These are phyloP conservation scores for Neoarius graeffei DNA, from an alignment of 2,113 vertebrate species.

Conservation along the genomic window DNA sequence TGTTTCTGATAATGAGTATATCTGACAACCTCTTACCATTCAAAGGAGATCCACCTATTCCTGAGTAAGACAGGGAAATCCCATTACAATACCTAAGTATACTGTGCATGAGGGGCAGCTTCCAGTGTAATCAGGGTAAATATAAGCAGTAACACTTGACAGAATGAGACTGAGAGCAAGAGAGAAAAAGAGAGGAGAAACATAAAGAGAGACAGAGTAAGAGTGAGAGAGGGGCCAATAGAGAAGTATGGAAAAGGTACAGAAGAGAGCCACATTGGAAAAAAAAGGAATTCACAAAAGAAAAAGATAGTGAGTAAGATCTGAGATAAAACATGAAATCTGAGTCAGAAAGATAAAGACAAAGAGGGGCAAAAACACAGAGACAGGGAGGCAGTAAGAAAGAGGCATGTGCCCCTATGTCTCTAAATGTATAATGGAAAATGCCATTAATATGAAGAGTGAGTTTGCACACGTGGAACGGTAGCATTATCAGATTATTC, in stretches of 20 bases:
- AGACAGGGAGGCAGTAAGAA: background rate
- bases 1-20: conserved; percentile 4
- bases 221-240: background rate
- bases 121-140: conserved; percentile 1
- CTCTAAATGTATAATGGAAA: background rate
- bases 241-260: background rate
- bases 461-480: background rate
- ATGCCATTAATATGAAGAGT: background rate
- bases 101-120: background rate
- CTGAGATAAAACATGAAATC: background rate
- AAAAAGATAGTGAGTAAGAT: too few relatives aligned
- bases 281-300: background rate
- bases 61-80: conserved; percentile 3
- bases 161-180: background rate
- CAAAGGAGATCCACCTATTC: background rate
- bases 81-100: background rate
- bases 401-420: background rate
- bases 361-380: background rate
- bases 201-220: background rate
- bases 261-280: background rate
- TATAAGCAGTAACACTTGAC: background rate
- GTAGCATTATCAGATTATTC: background rate
- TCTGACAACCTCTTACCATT: background rate
- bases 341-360: background rate
- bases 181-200: background rate